A percentile compares a stretch with the other conserved stretches of the same genome.
Conservation (phyloP, 1,140 invertebrate genomes). For the Tetramorium simillimum region DNA sequence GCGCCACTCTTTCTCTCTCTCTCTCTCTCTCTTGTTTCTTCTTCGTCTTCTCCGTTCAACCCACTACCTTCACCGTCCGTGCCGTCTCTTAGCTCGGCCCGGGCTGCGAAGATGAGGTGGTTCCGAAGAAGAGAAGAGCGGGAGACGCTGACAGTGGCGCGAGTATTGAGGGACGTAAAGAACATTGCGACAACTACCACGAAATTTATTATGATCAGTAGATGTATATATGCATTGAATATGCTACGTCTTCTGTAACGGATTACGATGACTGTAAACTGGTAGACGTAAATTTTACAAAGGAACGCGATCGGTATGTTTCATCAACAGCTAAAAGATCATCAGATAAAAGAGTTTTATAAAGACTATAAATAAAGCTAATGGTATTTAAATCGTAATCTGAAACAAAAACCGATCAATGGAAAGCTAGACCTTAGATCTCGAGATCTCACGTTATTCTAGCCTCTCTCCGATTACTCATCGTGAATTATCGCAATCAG, state of each 20-base stretch:
- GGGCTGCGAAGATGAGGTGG: constrained; percentile 74
- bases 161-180: constrained; percentile 68
- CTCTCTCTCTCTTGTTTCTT: neutral
- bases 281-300: neutral
- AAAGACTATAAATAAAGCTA: neutral
- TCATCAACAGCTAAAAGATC: neutral
- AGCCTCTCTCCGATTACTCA: neutral
- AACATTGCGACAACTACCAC: neutral
- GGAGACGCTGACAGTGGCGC: constrained; percentile 71
- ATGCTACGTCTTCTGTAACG: neutral
- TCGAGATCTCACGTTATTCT: neutral
- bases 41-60: neutral
- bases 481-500: constrained; percentile 31
- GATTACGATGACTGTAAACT: neutral
- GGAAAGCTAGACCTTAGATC: neutral
- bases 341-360: neutral
- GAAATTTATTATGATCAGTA: neutral
- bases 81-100: constrained; percentile 59
- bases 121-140: constrained; percentile 64
- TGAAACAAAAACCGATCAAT: neutral
- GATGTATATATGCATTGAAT: neutral
- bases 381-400: neutral
- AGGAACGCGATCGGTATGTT: neutral
- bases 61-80: constrained; percentile 51
- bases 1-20: constrained; percentile 65